phyloP scores from a whole-genome alignment of 2,113 vertebrate species.

The Mionectes macconnelli region DNA sequence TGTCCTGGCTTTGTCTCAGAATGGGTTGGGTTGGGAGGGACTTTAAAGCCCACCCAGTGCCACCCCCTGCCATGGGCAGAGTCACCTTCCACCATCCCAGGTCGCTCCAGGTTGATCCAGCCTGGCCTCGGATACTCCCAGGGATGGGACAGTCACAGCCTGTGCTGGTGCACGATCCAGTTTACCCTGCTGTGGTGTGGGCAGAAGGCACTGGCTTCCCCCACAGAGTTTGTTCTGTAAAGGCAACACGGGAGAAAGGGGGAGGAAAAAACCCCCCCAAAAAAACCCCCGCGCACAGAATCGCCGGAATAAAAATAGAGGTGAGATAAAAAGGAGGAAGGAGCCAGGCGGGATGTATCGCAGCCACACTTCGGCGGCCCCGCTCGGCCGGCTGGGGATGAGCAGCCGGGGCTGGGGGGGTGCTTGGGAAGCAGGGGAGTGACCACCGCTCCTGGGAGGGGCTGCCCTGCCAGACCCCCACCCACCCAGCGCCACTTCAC shows the following conservation, averaged over 20 bases:
- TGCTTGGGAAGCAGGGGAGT: background rate
- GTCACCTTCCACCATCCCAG: fast-evolving
- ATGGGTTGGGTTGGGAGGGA: background rate
- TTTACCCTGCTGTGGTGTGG: background rate
- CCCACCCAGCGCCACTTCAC: background rate
- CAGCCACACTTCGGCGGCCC: background rate
- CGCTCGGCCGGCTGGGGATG: background rate
- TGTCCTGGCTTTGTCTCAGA: fast-evolving
- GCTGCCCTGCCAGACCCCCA: background rate
- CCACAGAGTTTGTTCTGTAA: background rate
- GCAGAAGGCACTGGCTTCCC: background rate
- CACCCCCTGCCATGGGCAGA: background rate
- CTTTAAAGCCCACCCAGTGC: fast-evolving
- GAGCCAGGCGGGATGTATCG: background rate
- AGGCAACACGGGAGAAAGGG: background rate
- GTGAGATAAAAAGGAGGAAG: background rate
- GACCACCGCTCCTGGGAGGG: background rate
- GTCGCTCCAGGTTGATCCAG: background rate
- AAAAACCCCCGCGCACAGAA: too few species aligned
- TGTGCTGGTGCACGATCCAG: background rate
- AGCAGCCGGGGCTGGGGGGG: background rate
- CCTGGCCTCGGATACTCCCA: background rate
- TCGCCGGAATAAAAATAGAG: background rate
- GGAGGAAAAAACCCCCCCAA: background rate
- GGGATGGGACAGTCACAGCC: background rate